Base-by-base conservation (phyloP, 2,797 vertebrate genomes). In the Gymnoscopelus microlampas region DNA sequence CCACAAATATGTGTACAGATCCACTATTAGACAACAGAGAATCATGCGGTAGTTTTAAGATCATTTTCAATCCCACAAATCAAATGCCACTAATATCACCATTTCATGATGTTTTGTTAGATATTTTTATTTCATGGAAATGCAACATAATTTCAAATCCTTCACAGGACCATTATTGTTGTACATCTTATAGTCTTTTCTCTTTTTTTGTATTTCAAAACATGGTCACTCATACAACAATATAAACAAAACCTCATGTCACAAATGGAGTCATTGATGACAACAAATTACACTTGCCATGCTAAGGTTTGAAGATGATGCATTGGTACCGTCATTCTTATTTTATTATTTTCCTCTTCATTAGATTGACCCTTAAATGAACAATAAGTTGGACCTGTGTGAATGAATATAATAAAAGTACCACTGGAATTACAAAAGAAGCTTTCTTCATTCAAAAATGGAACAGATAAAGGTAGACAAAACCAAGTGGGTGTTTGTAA, bases 51-150 rank as follows among this genome's bases (percentile, higher is more conserved):
- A 35, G 32, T 35, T 35, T 32, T 32, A 39, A 39, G 39, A 35
- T 44, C 39, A 39, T 39, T 39, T 39, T 39, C 39, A 39, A 39
- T 39, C 39, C 2, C 39, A 39, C 6, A 39, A 6, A 35, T 35
- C 32, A 63, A 4, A 48, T 15, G 0, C 0, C 12, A 60, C 26
- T 29, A 39, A 72, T 12, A 70, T n/a, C 63, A 62, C 35, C 15
- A 4, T 51, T 44, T 60, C 2, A 9, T 48, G 68, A 26, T 9
- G 74, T 87, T 90, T 81, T 88, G 88, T 93, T 93, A 91, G 90
- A 92, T 89, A 79, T 90, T 91, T 94, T 94, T 94, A 95, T 94
- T 95, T 95, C 89, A 94, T 94, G 92, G 91, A 95, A 94, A 95
- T 95, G 94, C 94, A 94, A 94, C 93, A 93, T 90, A 74, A 91